phyloP scores from a whole-genome alignment of 2,113 vertebrate genomes.

The Coptodon rendalli region DNA sequence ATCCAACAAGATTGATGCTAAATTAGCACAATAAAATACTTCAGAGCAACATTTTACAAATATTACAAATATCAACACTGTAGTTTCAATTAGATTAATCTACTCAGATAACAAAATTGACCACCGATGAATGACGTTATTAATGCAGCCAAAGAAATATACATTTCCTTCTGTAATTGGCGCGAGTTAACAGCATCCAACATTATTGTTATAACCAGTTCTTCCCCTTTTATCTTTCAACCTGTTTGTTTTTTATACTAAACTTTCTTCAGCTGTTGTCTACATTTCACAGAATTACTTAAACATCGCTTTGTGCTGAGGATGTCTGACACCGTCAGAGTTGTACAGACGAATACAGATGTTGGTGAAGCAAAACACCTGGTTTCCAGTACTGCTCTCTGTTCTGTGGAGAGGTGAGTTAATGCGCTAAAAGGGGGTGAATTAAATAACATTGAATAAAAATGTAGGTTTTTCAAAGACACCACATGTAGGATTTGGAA shows the following conservation, averaged over 20 bases:
- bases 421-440: neutral
- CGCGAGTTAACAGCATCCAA: neutral
- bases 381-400: neutral
- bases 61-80: neutral
- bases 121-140: neutral
- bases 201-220: neutral
- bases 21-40: accelerated
- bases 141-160: no score
- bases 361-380: neutral
- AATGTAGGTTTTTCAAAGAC: neutral
- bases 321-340: neutral
- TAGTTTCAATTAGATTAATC: neutral
- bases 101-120: neutral
- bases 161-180: no score
- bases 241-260: neutral
- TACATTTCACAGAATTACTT: neutral
- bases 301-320: neutral
- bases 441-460: neutral
- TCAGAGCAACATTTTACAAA: neutral
- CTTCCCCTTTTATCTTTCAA: neutral
- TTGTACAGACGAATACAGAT: neutral
- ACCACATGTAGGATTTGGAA: neutral
- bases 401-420: neutral
- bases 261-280: neutral
- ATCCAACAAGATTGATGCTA: neutral